These are phyloP conservation scores for Pelosia muscerda DNA, from an alignment of 2,888 invertebrate species.

Conservation along the genomic window DNA sequence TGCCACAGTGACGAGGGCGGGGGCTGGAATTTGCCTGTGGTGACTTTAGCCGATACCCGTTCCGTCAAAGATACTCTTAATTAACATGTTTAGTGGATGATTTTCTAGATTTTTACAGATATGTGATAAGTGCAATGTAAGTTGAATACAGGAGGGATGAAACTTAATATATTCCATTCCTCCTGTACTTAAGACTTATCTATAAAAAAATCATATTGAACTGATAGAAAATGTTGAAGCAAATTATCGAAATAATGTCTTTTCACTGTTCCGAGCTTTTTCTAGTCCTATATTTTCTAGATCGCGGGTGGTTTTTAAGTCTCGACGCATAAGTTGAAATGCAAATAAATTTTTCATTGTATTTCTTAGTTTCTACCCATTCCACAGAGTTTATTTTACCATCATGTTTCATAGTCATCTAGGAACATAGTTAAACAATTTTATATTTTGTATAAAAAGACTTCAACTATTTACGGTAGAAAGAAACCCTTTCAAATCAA, in stretches of 20 bases:
- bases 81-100: slow-evolving; percentile 52
- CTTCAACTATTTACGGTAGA: not conserved
- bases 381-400: not conserved
- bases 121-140: slow-evolving; percentile 56
- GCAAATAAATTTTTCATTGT: not conserved
- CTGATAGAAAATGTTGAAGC: slow-evolving; percentile 31
- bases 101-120: slow-evolving; percentile 55
- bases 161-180: slow-evolving; percentile 58
- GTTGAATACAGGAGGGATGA: slow-evolving; percentile 45
- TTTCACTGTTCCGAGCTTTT: slow-evolving; percentile 44
- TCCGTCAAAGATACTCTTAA: slow-evolving; percentile 50
- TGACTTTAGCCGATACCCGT: slow-evolving; percentile 44
- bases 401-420: not conserved
- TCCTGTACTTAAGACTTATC: too few relatives aligned
- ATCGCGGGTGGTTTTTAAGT: slow-evolving; percentile 34
- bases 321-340: slow-evolving; percentile 40
- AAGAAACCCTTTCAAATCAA: not conserved
- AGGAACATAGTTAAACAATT: too few relatives aligned
- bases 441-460: not conserved
- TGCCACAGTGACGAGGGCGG: slow-evolving; percentile 59
- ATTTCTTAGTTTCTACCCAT: not conserved
- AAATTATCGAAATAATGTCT: slow-evolving; percentile 28
- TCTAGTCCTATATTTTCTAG: slow-evolving; percentile 48
- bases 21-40: slow-evolving; percentile 45
- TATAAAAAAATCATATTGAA: slow-evolving; percentile 32